A percentile compares a stretch with the other conserved stretches of the same genome.
Conservation (phyloP, 64 coral and sea anemone genomes). For the Trachythela sp. region DNA sequence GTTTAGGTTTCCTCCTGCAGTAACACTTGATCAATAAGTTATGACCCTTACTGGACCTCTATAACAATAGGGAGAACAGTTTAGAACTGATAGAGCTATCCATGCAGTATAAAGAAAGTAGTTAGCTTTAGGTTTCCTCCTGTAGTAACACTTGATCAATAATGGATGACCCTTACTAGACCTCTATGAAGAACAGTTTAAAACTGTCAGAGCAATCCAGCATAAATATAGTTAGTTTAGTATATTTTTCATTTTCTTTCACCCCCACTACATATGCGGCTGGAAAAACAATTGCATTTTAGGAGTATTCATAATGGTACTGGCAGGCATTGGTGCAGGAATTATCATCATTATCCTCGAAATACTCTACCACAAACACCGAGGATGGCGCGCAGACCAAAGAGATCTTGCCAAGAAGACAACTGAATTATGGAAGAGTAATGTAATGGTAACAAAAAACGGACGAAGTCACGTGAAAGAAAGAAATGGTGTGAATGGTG, state of each 20-base stretch:
- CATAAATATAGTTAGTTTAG: too few relatives aligned
- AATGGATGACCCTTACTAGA: too few relatives aligned
- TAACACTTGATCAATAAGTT: too few relatives aligned
- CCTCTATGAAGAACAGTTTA: too few relatives aligned
- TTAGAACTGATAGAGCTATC: too few relatives aligned
- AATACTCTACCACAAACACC: constrained; percentile 94
- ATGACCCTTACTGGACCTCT: too few relatives aligned
- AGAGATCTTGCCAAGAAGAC: constrained; percentile 7
- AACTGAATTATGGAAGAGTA: not conserved
- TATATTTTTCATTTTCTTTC: not conserved
- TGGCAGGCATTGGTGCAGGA: constrained; percentile 85
- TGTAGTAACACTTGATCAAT: too few relatives aligned
- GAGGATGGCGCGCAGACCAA: not conserved
- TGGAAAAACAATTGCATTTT: not conserved
- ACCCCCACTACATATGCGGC: not conserved
- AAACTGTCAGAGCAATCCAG: too few relatives aligned
- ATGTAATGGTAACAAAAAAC: not conserved
- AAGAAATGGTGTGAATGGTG: not conserved
- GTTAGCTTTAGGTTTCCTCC: too few relatives aligned
- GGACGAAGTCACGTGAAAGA: not conserved
- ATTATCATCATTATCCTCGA: constrained; percentile 91
- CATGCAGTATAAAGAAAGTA: too few relatives aligned
- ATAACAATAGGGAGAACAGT: too few relatives aligned
- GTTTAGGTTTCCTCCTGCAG: too few relatives aligned
- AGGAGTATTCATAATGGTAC: constrained; percentile 99